Conservation (phyloP, 2,797 vertebrate species). For the Muscicapa comitata region DNA sequence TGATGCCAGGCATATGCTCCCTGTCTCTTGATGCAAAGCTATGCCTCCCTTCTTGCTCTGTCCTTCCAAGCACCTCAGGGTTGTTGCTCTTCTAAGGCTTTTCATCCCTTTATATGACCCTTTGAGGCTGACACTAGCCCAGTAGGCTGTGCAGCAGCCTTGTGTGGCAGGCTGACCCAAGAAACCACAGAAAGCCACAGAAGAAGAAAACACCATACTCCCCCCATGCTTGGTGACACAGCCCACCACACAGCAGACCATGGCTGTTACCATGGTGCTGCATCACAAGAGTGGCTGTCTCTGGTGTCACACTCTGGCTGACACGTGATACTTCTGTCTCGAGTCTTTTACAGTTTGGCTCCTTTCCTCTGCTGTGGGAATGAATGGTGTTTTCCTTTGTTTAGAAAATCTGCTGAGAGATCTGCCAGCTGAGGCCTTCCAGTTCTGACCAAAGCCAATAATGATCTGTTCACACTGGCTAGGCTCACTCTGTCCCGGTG, state of each 20-base stretch:
- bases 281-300: background rate
- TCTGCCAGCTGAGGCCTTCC: background rate
- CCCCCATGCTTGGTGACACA: background rate
- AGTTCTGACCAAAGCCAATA: background rate
- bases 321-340: background rate
- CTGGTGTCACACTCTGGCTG: background rate
- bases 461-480: background rate
- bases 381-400: background rate
- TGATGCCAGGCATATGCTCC: background rate
- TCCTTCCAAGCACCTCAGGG: background rate
- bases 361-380: background rate
- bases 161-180: background rate
- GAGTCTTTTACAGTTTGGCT: background rate
- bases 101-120: background rate
- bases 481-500: background rate
- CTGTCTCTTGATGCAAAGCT: background rate
- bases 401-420: background rate
- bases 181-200: background rate
- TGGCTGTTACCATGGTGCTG: background rate
- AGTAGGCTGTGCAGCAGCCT: background rate
- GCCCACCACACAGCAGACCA: fast-evolving
- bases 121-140: background rate
- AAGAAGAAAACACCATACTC: background rate
- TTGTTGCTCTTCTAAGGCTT: background rate
- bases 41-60: background rate